These are phyloP conservation scores for Clamator glandarius DNA, from an alignment of 2,797 vertebrate genomes.

Conservation along the genomic window DNA sequence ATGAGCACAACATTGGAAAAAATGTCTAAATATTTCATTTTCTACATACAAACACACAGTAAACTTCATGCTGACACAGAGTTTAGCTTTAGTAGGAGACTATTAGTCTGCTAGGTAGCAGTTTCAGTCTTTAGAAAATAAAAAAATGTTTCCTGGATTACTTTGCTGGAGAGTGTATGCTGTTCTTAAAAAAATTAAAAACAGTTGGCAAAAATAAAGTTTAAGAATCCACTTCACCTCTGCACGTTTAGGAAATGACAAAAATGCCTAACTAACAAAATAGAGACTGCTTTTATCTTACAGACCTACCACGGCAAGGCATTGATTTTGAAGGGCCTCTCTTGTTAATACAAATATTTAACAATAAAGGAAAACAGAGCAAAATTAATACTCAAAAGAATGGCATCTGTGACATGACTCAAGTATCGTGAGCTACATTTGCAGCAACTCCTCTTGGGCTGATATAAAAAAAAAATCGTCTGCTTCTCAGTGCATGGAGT, in stretches of 20 bases:
- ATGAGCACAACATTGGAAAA: not conserved
- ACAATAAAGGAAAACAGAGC: not conserved
- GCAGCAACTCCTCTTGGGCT: not conserved
- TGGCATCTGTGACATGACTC: not conserved
- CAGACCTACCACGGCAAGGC: not conserved
- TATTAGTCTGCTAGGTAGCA: not conserved
- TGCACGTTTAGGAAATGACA: not conserved
- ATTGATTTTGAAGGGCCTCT: not conserved
- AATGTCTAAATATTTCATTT: not conserved
- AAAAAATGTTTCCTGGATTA: no score
- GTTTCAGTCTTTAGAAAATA: not conserved
- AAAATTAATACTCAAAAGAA: not conserved
- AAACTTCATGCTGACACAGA: not conserved
- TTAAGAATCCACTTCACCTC: not conserved
- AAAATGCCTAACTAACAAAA: not conserved
- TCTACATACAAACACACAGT: not conserved
- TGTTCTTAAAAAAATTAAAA: not conserved
- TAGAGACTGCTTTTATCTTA: not conserved
- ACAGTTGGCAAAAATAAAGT: not conserved
- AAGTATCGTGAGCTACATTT: fast-evolving
- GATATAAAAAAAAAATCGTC: not conserved
- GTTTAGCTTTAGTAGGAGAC: not conserved
- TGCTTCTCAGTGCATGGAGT: not conserved
- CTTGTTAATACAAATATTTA: not conserved
- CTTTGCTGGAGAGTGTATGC: fast-evolving